These are phyloP conservation scores for Lochmaea crataegi DNA, from an alignment of 2,888 invertebrate genomes.

Conservation along the genomic window DNA sequence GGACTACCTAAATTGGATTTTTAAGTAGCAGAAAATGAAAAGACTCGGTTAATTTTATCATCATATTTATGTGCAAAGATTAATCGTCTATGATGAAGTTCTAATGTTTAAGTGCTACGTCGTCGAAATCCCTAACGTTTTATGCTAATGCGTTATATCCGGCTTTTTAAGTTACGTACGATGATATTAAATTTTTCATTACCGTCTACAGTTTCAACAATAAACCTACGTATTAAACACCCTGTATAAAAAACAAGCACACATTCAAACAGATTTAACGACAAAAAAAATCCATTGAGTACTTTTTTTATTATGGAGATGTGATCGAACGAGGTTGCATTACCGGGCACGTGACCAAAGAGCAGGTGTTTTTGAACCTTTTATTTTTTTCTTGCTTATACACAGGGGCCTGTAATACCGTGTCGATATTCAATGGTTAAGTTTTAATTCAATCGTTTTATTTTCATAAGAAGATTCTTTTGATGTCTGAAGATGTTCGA, in stretches of 20 bases:
- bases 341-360: conserved; percentile 32
- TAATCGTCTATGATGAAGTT: background rate
- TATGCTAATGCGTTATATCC: background rate
- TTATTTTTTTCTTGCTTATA: conserved; percentile 18
- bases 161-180: background rate
- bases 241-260: conserved; percentile 21
- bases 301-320: conserved; percentile 32
- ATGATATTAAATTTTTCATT: conserved; percentile 10
- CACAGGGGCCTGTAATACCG: conserved; percentile 8
- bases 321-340: conserved; percentile 35
- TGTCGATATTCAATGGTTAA: conserved; percentile 15
- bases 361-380: conserved; percentile 32
- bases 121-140: background rate
- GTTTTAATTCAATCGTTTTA: conserved; percentile 7
- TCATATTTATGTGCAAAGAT: background rate
- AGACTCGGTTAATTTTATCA: too few relatives aligned
- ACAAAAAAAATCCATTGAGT: conserved; percentile 35
- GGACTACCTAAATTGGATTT: background rate
- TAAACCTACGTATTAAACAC: conserved; percentile 9
- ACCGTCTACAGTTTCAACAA: background rate
- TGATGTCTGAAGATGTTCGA: background rate
- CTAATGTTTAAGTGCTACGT: background rate
- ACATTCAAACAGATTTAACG: conserved; percentile 37
- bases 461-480: conserved; percentile 8
- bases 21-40: background rate